phyloP scores from a whole-genome alignment of 2,797 vertebrate species.

The Lagocephalus sceleratus region DNA sequence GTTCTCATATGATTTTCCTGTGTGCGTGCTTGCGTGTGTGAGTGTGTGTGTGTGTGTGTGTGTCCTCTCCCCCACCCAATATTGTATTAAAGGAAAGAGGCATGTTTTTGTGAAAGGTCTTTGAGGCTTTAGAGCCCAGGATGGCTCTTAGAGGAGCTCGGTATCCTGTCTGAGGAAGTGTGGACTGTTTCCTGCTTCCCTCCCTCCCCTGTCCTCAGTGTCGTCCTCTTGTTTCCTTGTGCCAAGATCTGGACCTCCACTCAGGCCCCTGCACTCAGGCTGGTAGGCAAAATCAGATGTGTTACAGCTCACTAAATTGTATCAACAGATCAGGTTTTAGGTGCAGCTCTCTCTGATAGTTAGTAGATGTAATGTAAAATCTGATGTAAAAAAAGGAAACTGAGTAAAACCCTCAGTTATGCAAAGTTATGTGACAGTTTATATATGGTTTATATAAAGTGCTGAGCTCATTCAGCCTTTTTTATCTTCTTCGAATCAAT shows the following conservation, averaged over 20 bases:
- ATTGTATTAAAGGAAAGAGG: constrained; percentile 33
- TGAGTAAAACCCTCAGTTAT: too few species aligned
- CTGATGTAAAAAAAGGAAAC: not conserved
- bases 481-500: not conserved
- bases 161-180: constrained; percentile 78
- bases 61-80: constrained; percentile 6
- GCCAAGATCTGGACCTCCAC: constrained; percentile 46
- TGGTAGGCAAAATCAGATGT: not conserved
- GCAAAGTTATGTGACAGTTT: too few species aligned
- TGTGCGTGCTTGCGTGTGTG: too few species aligned
- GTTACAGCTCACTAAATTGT: not conserved
- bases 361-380: not conserved
- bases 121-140: constrained; percentile 68
- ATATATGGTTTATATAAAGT: too few species aligned
- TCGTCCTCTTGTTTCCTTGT: constrained; percentile 45
- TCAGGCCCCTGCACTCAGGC: constrained; percentile 15
- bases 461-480: not conserved
- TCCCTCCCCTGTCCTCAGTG: constrained; percentile 32
- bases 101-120: constrained; percentile 51
- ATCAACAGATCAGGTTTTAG: too few species aligned
- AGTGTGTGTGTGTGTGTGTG: too few species aligned
- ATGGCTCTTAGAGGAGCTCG: constrained; percentile 68
- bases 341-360: not conserved
- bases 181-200: constrained; percentile 67
- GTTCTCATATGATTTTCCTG: constrained; percentile 1